Conservation (phyloP, 2,113 vertebrate species). For the Cardinalis cardinalis region DNA sequence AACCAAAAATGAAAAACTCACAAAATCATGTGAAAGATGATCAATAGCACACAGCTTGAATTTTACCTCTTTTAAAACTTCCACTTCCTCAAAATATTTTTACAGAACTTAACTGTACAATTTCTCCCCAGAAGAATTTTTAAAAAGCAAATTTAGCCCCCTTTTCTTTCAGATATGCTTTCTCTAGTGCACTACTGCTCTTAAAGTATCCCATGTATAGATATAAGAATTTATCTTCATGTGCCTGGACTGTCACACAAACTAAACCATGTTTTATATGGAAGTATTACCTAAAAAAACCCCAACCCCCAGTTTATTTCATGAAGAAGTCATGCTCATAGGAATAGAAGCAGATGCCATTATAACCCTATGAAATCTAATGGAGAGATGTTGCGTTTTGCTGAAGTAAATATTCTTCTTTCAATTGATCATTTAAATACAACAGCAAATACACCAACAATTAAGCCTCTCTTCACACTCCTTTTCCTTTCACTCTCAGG, state of each 20-base stretch:
- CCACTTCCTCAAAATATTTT: not conserved
- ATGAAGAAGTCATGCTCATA: not conserved
- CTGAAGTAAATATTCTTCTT: not conserved
- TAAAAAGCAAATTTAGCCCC: not conserved
- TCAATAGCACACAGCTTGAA: not conserved
- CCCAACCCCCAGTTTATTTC: not conserved
- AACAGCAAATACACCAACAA: not conserved
- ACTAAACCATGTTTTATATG: not conserved
- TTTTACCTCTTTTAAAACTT: not conserved
- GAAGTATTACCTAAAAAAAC: not conserved
- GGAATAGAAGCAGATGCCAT: not conserved
- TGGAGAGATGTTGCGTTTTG: not conserved
- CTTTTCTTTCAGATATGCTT: not conserved
- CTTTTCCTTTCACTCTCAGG: not conserved
- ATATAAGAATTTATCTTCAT: not conserved
- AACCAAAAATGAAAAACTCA: rapidly evolving
- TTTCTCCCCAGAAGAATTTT: not conserved
- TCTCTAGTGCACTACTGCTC: not conserved
- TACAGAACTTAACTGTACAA: not conserved
- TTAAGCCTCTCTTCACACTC: not conserved
- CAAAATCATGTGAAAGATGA: not conserved
- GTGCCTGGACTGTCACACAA: not conserved
- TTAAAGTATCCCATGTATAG: not conserved
- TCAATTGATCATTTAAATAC: not conserved
- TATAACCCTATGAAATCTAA: not conserved